These are phyloP conservation scores for Thamnophis sirtalis DNA, from an alignment of 2,113 vertebrate species.

Conservation along the genomic window DNA sequence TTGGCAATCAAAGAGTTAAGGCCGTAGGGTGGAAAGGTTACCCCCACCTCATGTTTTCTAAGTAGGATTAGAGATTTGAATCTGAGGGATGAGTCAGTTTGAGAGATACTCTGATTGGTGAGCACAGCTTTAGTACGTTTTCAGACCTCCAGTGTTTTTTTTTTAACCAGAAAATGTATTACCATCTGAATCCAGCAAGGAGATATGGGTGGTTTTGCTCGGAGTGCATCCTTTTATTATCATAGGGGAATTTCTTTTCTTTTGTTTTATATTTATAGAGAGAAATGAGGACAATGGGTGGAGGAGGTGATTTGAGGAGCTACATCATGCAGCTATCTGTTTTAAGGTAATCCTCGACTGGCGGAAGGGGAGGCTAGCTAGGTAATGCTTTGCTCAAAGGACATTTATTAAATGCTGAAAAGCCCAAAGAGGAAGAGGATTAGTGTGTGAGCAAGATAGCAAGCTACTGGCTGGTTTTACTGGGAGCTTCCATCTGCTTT, in stretches of 20 bases:
- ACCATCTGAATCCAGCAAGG: background rate
- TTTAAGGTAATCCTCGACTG: constrained; percentile 50
- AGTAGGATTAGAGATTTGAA: background rate
- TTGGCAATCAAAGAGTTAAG: background rate
- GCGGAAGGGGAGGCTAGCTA: constrained; percentile 37
- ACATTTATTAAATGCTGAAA: constrained; percentile 46
- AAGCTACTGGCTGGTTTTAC: constrained; percentile 23
- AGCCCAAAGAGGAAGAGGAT: constrained; percentile 53
- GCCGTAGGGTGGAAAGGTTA: background rate
- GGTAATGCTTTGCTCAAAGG: constrained; percentile 28
- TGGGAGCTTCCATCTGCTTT: constrained; percentile 34
- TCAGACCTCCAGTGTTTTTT: too few species aligned
- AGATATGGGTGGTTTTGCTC: background rate
- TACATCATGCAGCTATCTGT: constrained; percentile 37
- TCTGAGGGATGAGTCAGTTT: background rate
- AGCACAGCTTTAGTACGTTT: background rate
- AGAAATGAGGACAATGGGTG: constrained; percentile 50
- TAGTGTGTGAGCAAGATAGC: constrained; percentile 33
- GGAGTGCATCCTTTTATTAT: background rate
- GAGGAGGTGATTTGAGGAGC: constrained; percentile 52
- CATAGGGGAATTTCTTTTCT: background rate
- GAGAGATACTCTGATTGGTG: background rate
- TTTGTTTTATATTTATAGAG: background rate
- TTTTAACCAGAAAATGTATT: background rate
- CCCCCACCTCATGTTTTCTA: background rate